Conservation (phyloP, 2,113 vertebrate genomes). For the Larimichthys polyactis region DNA sequence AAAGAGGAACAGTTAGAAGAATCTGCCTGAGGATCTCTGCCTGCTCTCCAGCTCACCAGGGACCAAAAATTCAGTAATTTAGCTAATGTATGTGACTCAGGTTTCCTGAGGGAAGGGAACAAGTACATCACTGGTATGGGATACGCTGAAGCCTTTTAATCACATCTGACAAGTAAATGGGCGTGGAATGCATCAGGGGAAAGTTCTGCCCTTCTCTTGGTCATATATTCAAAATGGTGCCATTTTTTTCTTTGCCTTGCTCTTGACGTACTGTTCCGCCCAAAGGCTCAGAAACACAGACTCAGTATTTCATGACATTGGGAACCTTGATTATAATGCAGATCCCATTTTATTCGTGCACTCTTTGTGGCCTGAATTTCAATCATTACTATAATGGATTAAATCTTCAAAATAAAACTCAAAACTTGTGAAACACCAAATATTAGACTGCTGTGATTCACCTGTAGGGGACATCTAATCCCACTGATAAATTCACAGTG, state of each 20-base stretch:
- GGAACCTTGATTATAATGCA: slow-evolving; percentile 5
- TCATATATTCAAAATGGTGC: slow-evolving; percentile 57
- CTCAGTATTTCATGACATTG: slow-evolving; percentile 28
- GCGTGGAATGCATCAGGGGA: slow-evolving; percentile 51
- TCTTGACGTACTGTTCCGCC: slow-evolving; percentile 38
- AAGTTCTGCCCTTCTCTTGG: slow-evolving; percentile 60
- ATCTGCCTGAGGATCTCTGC: slow-evolving; percentile 51
- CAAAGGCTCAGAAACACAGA: slow-evolving; percentile 42
- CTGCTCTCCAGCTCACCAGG: slow-evolving; percentile 35
- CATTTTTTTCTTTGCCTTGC: slow-evolving; percentile 47
- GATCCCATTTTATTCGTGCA: background rate
- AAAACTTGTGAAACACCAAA: slow-evolving; percentile 9
- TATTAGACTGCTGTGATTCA: background rate
- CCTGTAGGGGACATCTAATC: background rate
- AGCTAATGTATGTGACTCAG: slow-evolving; percentile 68
- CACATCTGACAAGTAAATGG: slow-evolving; percentile 70
- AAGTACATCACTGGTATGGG: slow-evolving; percentile 58
- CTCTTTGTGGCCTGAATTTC: background rate
- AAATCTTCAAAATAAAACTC: background rate
- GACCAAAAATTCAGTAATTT: slow-evolving; percentile 63
- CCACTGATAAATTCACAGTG: background rate
- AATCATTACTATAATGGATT: background rate
- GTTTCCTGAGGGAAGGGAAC: slow-evolving; percentile 68
- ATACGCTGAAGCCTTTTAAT: slow-evolving; percentile 64
- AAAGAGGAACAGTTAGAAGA: slow-evolving; percentile 43